Base-by-base conservation (phyloP, 2,797 vertebrate species). In the Petrocephalus schoutedeni region DNA sequence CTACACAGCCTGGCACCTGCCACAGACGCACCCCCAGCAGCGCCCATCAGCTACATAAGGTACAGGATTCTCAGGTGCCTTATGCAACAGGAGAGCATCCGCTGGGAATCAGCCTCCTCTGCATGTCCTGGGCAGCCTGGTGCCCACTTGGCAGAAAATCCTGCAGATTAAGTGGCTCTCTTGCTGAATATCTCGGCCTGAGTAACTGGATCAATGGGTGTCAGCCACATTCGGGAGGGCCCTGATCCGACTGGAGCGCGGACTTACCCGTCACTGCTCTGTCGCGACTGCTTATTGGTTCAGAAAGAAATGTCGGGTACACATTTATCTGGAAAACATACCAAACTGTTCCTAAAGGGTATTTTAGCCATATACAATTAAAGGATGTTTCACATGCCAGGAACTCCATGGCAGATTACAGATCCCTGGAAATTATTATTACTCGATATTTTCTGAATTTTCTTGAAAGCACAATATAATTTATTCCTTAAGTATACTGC, bases 211-310 rank as follows among this genome's bases (percentile, higher is more conserved):
- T 80, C 19, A 49, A n/a, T 49, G 74, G 28, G 19, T 12, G 19
- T 80, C 74, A 21, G 54, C 71, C 57, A 59, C 74, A 82, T 56
- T 59, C 57, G 28, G 49, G n/a, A 19, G 64, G 51, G 53, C 5
- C 21, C 71, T 82, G 12, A 14, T 16, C 71, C n/a, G 28, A 77
- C 10, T 51, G 32, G 54, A 82, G 59, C 16, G 23, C 51, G 10
- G 88, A 90, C 90, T 85, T 85, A 86, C 64, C 90, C 91, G 71
- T 90, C 56, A 88, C 86, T 90, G 86, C 58, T 88, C 58, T 86
- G 82, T 82, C 54, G 86, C 77, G 77, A 85, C 77, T 74, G 88
- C 32, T 57, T 87, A 88, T 90, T 90, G 91, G 90, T 92, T 89
- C 1, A 32, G 92, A 94, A 93, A 58, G 45, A 64, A 32, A 6